Evolutionary conservation across 2,113 vertebrate genomes (phyloP), one percentile per base, ranked within the genome.

Genomic region (Anthoscopus minutus): DNA sequence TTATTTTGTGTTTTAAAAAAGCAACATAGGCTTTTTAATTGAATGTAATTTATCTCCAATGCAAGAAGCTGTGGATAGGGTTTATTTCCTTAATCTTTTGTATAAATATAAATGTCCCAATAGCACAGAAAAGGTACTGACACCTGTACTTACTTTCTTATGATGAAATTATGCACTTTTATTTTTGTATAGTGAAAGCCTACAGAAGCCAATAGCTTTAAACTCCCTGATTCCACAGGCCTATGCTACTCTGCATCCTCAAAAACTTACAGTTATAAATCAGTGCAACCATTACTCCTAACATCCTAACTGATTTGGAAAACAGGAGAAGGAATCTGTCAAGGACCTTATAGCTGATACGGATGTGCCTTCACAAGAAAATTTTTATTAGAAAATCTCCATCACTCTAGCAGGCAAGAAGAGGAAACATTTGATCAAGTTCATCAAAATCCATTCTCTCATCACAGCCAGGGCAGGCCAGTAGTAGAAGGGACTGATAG

Each of bases 21-120:
- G 54, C 14, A 74, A 9, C 4, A 67, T 6, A 58, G 91, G 4
- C 1, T 71, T 97, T 95, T 96, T 94, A 94, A 96, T 77, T 91
- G 42, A 96, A 89, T 42, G 20, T 47, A 82, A 93, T 94, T 96
- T 95, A 89, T 95, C 95, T 71, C 70, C 18, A 54, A 31, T 93
- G 57, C 69, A 94, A 83, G 56, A 94, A 73, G 37, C 57, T 69
- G 8, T 20, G 86, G 18, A 50, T 79, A 72, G 38, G 27, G n/a
- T 56, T 2, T 8, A 51, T 84, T 89, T 89, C 65, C 56, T 89
- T 92, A 58, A 86, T 73, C 21, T 8, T 93, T 77, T n/a, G 54
- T 60, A 48, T 31, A 7, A 61, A 70, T 93, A 86, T 73, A 86
- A 96, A 89, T 70, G 47, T 85, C 30, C 15, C 50, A 37, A 50